Evolutionary conservation across 2,888 invertebrate genomes (phyloP).

Genomic region (Hyposoter didymator): DNA sequence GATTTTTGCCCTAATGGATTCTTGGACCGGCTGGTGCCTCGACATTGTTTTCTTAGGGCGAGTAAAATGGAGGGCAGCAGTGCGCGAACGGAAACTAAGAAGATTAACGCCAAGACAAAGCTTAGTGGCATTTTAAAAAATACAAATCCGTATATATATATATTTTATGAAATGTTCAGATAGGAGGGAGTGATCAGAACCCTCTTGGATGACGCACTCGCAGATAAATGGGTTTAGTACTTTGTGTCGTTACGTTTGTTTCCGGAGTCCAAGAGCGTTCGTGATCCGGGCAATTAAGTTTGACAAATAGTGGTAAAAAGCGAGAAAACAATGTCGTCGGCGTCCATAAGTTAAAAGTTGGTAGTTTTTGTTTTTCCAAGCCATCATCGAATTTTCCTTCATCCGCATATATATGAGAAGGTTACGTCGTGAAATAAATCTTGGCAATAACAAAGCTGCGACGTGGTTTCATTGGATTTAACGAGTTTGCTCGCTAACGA

Average conservation of each 20-base stretch:
- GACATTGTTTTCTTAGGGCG: conserved; percentile 7
- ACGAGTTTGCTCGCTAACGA: conserved; percentile 23
- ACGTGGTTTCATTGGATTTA: not conserved
- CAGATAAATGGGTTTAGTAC: not conserved
- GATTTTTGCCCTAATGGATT: not conserved
- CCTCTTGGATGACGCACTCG: not conserved
- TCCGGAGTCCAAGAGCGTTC: conserved; percentile 6
- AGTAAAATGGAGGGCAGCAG: conserved; percentile 3
- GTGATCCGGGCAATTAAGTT: conserved; percentile 37
- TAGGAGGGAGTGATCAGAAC: not conserved
- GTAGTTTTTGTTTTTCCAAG: not conserved
- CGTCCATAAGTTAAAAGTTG: not conserved
- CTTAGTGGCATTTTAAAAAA: not conserved
- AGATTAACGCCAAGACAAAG: conserved; percentile 21
- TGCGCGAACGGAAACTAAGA: conserved; percentile 17
- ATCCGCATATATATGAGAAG: not conserved
- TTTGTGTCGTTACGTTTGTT: not conserved
- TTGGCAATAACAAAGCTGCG: conserved; percentile 27
- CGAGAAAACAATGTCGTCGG: not conserved
- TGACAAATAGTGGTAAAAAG: conserved; percentile 36
- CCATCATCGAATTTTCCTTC: not conserved
- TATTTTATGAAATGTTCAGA: not conserved
- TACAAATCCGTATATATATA: not conserved
- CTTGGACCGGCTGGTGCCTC: conserved; percentile 10
- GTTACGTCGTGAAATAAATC: not conserved